These are phyloP conservation scores for Eudorcas thomsonii DNA, from an alignment of 2,113 vertebrate genomes.

Conservation along the genomic window DNA sequence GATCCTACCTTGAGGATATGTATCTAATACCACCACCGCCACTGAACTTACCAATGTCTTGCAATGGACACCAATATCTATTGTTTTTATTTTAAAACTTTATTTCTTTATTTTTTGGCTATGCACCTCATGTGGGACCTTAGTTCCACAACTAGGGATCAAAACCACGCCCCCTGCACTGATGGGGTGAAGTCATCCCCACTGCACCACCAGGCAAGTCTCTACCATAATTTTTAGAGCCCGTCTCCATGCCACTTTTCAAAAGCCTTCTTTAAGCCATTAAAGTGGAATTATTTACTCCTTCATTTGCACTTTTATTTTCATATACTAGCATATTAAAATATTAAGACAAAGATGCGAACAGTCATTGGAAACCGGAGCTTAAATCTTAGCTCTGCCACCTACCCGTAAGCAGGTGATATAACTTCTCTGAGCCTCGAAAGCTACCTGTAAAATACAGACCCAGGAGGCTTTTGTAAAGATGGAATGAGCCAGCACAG, in stretches of 20 bases:
- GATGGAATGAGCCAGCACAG: not conserved
- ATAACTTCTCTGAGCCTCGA: not conserved
- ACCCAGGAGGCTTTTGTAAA: not conserved
- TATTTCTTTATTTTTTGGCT: not conserved
- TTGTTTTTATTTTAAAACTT: not conserved
- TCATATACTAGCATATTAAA: not conserved
- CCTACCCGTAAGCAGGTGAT: not conserved
- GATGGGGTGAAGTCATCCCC: not conserved
- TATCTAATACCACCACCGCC: not conserved
- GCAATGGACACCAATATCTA: not conserved
- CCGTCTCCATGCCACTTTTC: not conserved
- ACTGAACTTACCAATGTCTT: not conserved
- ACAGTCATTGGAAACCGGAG: not conserved
- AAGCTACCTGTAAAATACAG: not conserved
- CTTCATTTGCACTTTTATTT: not conserved
- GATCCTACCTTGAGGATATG: not conserved
- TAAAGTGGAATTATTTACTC: not conserved
- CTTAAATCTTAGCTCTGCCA: not conserved
- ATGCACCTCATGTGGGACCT: not conserved
- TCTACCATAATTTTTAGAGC: not conserved
- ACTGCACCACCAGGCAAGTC: fast-evolving
- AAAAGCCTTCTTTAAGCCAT: not conserved
- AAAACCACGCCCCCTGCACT: not conserved
- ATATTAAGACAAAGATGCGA: not conserved
- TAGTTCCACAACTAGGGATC: not conserved